Evolutionary conservation across 2,888 invertebrate species (phyloP), one percentile per base, ranked within the genome.

Genomic region (Uloborus plumipes): DNA sequence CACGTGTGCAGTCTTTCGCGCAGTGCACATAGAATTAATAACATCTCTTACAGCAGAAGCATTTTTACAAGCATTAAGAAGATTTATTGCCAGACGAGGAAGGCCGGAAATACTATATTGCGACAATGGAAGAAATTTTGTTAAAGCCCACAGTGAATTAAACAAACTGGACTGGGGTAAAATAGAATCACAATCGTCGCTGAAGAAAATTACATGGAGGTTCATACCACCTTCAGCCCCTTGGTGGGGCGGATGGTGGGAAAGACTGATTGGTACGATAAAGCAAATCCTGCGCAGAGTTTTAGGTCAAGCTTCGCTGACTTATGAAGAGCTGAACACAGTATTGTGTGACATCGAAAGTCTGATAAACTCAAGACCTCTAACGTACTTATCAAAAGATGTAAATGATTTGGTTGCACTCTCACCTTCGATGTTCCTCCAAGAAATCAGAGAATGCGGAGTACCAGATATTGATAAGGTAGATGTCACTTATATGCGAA

Each of bases 301-400:
- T 7, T 15, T n/a, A 18, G 39, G 47, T 39, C n/a, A 39, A 62
- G 71, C 71, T 49, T 22, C 26, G 13, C 18, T 65, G 49, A 65
- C 14, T n/a, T 65, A 47, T 47, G 65, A 65, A 65, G 65, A 65
- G 18, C 53, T 18, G 39, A 18, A 18, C 26, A 61, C 61, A 15
- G 62, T 50, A 18, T 20, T 72, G 20, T 72, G 72, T 1, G 61
- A 72, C n/a, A 13, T 14, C 18, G 31, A 72, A 50, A 72, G 62
- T 2, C 18, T 58, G 11, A 70, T 70, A 15, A 70, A 70, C 18
- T 58, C 70, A 26, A 31, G 47, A 14, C 47, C 58, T 18, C 15
- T 59, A 18, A 70, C 47, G 31, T 58, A 71, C 31, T 16, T 58
- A 15, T 58, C 15, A 18, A n/a, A 58, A 58, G 59, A 70, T 58